Percentiles rank a stretch among this genome's conserved stretches.
Conservation (phyloP, 2,888 invertebrate species). For the Pyrrhosoma nymphula region DNA sequence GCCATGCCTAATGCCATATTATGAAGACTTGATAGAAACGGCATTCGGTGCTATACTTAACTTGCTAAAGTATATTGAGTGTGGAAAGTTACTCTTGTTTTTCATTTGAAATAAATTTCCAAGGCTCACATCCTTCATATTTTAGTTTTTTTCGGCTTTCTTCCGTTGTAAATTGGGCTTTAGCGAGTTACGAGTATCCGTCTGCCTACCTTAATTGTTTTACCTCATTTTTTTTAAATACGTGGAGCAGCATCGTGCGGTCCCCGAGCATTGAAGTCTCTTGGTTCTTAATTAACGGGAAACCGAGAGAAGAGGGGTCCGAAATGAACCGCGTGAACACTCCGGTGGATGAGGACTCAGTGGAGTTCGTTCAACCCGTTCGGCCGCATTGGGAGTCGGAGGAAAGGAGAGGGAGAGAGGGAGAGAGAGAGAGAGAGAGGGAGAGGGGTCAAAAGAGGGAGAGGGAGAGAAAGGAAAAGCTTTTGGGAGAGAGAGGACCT, state of each 20-base stretch:
- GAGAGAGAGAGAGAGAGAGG: not conserved
- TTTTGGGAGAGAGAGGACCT: not conserved
- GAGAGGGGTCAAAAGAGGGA: too few species aligned
- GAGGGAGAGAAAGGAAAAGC: not conserved
- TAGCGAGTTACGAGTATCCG: too few species aligned
- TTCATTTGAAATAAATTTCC: too few species aligned
- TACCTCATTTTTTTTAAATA: not conserved
- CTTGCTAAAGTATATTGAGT: too few species aligned
- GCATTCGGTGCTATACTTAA: too few species aligned
- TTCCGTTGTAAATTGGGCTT: too few species aligned
- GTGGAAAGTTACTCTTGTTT: too few species aligned
- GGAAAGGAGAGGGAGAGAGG: not conserved
- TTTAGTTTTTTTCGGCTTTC: too few species aligned
- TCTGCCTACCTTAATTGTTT: too few species aligned
- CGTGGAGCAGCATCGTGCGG: not conserved
- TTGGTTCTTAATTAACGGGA: conserved; percentile 29
- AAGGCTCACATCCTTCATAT: too few species aligned
- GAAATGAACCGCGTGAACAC: conserved; percentile 28
- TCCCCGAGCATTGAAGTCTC: conserved; percentile 37
- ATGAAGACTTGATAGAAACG: too few species aligned
- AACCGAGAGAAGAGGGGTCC: not conserved
- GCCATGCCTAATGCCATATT: too few species aligned
- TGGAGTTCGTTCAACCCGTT: conserved; percentile 11
- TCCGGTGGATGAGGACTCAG: not conserved
- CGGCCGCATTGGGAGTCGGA: conserved; percentile 7